Conservation (phyloP, 2,113 vertebrate genomes). For the Callochromis pleurospilus region DNA sequence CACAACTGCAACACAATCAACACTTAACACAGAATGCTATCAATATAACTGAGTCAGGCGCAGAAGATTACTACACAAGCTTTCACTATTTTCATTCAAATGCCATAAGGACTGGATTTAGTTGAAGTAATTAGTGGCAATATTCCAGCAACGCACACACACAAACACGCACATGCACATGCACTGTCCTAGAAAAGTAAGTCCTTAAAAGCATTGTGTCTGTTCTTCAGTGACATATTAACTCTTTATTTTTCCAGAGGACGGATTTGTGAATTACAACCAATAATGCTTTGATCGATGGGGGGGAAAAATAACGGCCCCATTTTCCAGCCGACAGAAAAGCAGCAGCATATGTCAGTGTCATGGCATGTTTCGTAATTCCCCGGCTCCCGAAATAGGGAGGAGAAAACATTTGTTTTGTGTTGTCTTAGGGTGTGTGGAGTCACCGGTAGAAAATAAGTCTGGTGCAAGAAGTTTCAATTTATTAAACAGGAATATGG, state of each 20-base stretch:
- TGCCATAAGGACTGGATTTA: constrained; percentile 43
- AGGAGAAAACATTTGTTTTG: constrained; percentile 15
- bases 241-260: background rate
- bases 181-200: constrained; percentile 10
- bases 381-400: background rate
- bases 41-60: constrained; percentile 1
- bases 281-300: constrained; percentile 32
- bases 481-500: background rate
- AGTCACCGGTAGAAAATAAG: background rate
- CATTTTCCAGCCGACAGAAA: constrained; percentile 10
- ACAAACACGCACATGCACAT: background rate
- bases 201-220: constrained; percentile 32
- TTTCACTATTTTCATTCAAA: constrained; percentile 28
- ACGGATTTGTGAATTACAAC: constrained; percentile 37
- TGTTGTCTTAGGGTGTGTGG: background rate
- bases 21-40: background rate
- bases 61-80: constrained; percentile 12
- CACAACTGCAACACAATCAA: background rate
- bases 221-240: constrained; percentile 36
- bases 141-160: constrained; percentile 6
- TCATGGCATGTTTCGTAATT: constrained; percentile 12
- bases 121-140: constrained; percentile 35
- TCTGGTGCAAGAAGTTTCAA: background rate
- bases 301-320: background rate
- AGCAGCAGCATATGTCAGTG: constrained; percentile 33